Conservation (phyloP, 2,113 vertebrate species). For the Himantopus leucocephalus region DNA sequence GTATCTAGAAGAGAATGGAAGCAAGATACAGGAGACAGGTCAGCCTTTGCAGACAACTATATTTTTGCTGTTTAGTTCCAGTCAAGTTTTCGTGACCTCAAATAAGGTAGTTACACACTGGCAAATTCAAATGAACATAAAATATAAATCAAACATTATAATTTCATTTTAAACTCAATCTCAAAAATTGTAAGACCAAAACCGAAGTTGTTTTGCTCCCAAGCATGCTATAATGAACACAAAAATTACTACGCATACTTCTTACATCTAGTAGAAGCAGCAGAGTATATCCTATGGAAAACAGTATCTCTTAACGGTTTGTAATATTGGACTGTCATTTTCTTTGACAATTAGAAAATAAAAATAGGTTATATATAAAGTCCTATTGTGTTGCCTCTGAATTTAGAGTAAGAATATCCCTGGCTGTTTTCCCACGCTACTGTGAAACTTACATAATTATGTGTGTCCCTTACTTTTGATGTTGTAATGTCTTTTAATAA, state of each 20-base stretch:
- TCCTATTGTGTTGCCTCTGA: neutral
- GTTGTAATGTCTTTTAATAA: neutral
- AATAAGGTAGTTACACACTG: neutral
- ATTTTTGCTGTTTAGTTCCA: neutral
- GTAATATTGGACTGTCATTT: neutral
- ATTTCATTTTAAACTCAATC: neutral
- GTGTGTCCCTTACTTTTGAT: neutral
- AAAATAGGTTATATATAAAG: neutral
- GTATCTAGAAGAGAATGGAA: conserved; percentile 78
- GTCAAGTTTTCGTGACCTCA: neutral
- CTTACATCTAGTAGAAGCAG: neutral
- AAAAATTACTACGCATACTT: neutral
- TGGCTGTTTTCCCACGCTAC: neutral
- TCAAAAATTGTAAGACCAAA: neutral
- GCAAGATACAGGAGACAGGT: neutral
- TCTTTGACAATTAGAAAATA: neutral
- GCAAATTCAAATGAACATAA: neutral
- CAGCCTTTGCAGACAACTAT: neutral
- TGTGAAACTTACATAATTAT: neutral
- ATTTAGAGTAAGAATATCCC: neutral
- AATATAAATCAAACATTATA: neutral
- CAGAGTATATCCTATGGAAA: neutral
- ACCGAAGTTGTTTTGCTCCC: neutral
- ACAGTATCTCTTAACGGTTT: neutral
- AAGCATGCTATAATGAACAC: neutral